Base-by-base conservation (phyloP, 2,113 vertebrate species). In the Calcarius ornatus region DNA sequence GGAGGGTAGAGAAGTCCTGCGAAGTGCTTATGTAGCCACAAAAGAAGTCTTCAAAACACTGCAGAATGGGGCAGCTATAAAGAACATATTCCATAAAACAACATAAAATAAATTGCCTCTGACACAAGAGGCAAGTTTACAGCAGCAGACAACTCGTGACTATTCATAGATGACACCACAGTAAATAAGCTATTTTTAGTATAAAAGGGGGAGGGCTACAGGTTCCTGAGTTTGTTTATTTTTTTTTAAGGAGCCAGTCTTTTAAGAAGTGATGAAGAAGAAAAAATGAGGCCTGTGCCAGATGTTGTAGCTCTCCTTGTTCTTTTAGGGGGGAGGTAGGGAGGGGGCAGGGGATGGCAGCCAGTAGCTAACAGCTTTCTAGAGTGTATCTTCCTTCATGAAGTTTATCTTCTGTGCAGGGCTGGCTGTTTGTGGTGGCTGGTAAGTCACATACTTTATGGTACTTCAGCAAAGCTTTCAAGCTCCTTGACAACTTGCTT, bases 111-210 rank as follows among this genome's bases (percentile, higher is more conserved):
- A 97, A 93, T 92, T 50, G 75, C 69, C 86, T 96, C 86, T 94
- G 97, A 97, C 95, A 96, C 87, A 93, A 80, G 91, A 97, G 95
- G 97, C 97, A 94, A 97, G 96, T 97, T 97, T 97, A 96, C 96
- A 97, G 97, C 96, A 93, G 94, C 84, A 97, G 90, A 75, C 96
- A 97, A 95, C 97, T 97, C 97, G 96, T 98, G 98, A 98, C 98
- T 95, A 78, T 97, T 98, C 96, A 96, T 97, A 98, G 94, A 92
- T 2, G 88, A 95, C 97, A 97, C 96, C 95, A 94, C 97, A 98
- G 97, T 98, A 98, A 98, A 98, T 98, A 97, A 80, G 96, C 97
- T 98, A 98, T 98, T 98, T 98, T 98, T 98, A 98, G 97, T 95
- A 57, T 94, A 95, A 97, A 97, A 94, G 96, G 95, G 97, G 96